Conservation (phyloP, 1,140 invertebrate genomes). For the Mercenaria mercenaria region DNA sequence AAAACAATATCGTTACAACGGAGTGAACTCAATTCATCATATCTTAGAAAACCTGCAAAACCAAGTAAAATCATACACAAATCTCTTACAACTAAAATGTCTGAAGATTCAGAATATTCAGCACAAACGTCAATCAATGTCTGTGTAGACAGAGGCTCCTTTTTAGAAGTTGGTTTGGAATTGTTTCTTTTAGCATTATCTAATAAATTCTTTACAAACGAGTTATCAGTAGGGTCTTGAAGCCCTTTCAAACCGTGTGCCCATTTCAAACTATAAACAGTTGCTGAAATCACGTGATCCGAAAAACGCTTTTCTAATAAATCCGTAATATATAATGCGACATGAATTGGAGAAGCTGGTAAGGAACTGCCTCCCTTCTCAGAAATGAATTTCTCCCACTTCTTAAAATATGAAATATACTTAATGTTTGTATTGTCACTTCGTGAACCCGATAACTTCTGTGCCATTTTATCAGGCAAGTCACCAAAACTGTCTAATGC, state of each 20-base stretch:
- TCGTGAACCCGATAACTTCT: not conserved
- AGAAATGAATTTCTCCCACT: constrained; percentile 31
- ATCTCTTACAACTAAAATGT: constrained; percentile 30
- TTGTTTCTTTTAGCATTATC: not conserved
- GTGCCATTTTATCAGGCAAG: not conserved
- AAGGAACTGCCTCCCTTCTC: not conserved
- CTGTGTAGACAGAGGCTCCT: not conserved
- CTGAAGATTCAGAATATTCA: not conserved
- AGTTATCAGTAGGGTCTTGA: not conserved
- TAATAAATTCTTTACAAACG: constrained; percentile 34
- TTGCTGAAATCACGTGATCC: not conserved
- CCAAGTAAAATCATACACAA: constrained; percentile 31
- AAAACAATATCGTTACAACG: constrained; percentile 58
- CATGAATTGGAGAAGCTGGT: constrained; percentile 33
- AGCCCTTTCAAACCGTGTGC: not conserved
- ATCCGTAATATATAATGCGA: constrained; percentile 26
- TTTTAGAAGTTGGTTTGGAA: not conserved
- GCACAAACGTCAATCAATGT: not conserved
- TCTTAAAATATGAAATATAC: constrained; percentile 44
- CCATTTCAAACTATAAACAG: constrained; percentile 15
- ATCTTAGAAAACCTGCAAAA: constrained; percentile 33
- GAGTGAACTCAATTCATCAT: constrained; percentile 45
- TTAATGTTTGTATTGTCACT: constrained; percentile 27
- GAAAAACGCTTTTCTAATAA: constrained; percentile 13
- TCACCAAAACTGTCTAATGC: not conserved